A percentile compares a stretch with the other conserved stretches of the same genome.
phyloP scores from a whole-genome alignment of 2,888 invertebrate genomes.

The Gryllus longicercus region DNA sequence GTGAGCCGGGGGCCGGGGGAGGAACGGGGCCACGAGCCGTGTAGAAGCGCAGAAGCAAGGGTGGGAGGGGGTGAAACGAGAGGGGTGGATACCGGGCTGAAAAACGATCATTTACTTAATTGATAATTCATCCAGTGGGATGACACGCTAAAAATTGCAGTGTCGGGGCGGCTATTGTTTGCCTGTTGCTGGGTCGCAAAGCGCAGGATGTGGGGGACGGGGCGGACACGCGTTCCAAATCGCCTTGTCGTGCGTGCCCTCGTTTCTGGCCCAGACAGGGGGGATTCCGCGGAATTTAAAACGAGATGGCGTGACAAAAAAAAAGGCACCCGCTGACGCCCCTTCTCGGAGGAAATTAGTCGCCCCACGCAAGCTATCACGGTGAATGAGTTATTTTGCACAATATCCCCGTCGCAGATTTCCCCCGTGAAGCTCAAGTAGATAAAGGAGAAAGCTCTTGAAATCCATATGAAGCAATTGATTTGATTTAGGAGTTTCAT shows the following conservation, averaged over 20 bases:
- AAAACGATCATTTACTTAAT: slow-evolving; percentile 9
- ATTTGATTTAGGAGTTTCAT: too few species aligned
- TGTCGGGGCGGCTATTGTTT: neutral
- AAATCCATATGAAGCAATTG: too few species aligned
- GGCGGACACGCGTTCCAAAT: neutral
- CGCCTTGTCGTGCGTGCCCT: too few species aligned
- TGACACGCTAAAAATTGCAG: neutral
- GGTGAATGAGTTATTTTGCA: too few species aligned
- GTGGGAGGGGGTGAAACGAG: neutral
- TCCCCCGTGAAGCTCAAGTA: too few species aligned
- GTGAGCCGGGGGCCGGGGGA: neutral
- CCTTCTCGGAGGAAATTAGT: too few species aligned
- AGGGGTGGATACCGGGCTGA: neutral
- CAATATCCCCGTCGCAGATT: too few species aligned
- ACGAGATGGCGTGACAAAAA: neutral
- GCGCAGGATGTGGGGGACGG: neutral
- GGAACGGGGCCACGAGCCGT: neutral
- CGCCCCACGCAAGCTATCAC: too few species aligned
- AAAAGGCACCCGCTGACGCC: too few species aligned
- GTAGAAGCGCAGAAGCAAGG: neutral
- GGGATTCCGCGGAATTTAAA: neutral
- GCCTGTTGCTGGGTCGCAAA: neutral
- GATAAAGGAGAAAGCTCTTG: too few species aligned
- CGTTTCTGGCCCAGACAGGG: too few species aligned
- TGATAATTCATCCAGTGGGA: slow-evolving; percentile 17